Conservation (phyloP, 53 echinoderm and acorn worm genomes). For the Actinopyga echinites region DNA sequence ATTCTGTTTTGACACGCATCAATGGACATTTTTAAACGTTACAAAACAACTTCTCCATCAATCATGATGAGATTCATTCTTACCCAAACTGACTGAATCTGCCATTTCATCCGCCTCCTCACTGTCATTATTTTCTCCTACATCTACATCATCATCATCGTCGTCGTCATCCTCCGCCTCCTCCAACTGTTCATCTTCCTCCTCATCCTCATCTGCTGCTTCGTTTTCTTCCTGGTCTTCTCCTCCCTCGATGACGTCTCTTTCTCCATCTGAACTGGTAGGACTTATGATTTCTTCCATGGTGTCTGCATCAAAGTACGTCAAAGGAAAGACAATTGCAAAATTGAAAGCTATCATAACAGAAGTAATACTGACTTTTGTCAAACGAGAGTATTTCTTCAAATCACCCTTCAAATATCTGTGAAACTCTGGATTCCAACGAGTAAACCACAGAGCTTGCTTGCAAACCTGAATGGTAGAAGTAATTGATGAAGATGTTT, state of each 20-base stretch:
- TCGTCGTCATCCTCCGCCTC: slow-evolving; percentile 36
- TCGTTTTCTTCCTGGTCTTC: slow-evolving; percentile 10
- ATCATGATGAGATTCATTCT: neutral
- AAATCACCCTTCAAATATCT: no score
- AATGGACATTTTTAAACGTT: neutral
- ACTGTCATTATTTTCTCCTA: slow-evolving; percentile 42
- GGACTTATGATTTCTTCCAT: slow-evolving; percentile 1
- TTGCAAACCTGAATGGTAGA: no score
- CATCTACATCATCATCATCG: slow-evolving; percentile 43
- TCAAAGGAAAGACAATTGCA: neutral
- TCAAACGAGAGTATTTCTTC: no score
- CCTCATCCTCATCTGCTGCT: slow-evolving; percentile 53
- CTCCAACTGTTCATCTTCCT: slow-evolving; percentile 48
- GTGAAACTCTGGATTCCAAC: no score
- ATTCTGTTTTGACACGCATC: no score
- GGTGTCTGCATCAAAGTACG: slow-evolving; percentile 18
- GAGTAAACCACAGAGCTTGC: no score
- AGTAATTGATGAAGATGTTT: no score
- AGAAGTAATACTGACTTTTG: no score
- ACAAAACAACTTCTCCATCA: neutral
- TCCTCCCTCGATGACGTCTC: neutral
- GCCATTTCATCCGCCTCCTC: slow-evolving; percentile 56
- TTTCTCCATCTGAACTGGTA: slow-evolving; percentile 27
- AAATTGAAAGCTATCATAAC: no score
- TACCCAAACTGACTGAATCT: slow-evolving; percentile 55